Evolutionary conservation across 53 echinoderm and acorn worm species (phyloP), one percentile per base, ranked within the genome.

Genomic region (Apostichopus leukothele): DNA sequence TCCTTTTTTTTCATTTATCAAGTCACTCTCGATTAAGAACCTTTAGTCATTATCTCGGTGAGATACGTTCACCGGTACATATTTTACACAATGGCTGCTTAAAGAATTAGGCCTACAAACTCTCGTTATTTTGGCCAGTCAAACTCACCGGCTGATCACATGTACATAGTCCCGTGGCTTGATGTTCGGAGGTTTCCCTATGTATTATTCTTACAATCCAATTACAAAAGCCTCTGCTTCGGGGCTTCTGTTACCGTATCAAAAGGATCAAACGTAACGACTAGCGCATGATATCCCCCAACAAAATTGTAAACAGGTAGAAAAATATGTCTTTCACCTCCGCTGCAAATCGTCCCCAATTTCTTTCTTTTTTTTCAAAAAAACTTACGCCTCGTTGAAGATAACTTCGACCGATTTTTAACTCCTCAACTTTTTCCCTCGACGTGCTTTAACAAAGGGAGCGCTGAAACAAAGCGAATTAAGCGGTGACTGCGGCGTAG

Each of bases 391-490:
- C 81, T 81, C 55, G 59, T 19, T 59, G 81, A 81, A 81, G 9
- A 54, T 81, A 22, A 59, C 81, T 59, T 59, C 60, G 59, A 81
- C 81, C 54, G 55, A 81, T 57, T 16, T 81, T 81, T 57, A 59
- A 54, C 81, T 81, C 81, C 20, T 16, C 14, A 71, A 71, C 71
- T 71, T 71, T 61, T 63, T 71, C 20, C 71, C 71, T 16, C 18
- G 71, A 71, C 18, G 71, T 71, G 16, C 18, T 71, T 53, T 81
- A 59, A 81, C 81, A 81, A 81, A 81, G 81, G 81, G 81, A 81
- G 81, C 81, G 20, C 54, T 81, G 81, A 81, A 81, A 81, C 81
- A 81, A 81, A 81, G 81, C 81, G 54, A 81, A 81, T 81, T 81
- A 81, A 81, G 54, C 81, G 81, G 81, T 81, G 81, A 81, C 81